Percentiles rank a stretch among this genome's conserved stretches.
Evolutionary conservation across 2,113 vertebrate genomes (phyloP).

Genomic region (Odontophorus gujanensis): DNA sequence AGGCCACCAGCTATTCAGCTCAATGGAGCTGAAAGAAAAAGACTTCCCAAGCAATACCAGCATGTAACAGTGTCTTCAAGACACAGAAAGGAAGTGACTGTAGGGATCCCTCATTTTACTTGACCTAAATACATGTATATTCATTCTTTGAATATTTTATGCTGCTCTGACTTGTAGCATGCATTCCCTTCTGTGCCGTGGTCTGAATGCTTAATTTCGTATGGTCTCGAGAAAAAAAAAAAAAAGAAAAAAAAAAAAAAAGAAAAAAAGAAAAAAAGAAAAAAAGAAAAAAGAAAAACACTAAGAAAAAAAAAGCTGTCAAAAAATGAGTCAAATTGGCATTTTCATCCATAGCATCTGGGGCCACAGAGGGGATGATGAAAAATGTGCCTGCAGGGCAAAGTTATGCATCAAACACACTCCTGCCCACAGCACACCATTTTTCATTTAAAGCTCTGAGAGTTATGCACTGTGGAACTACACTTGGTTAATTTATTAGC

Average conservation of each 20-base stretch:
- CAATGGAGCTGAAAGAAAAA: not conserved
- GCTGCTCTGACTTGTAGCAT: not conserved
- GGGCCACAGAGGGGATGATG: not conserved
- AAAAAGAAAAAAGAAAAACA: not conserved
- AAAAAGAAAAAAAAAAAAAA: not conserved
- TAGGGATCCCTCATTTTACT: not conserved
- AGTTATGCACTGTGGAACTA: not conserved
- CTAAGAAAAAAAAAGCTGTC: no score
- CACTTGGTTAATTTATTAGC: not conserved
- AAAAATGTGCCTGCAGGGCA: not conserved
- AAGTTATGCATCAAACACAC: not conserved
- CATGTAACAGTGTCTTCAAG: not conserved
- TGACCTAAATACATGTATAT: not conserved
- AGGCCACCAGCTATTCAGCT: not conserved
- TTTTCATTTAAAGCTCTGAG: not conserved
- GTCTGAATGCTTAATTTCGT: not conserved
- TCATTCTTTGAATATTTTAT: constrained; percentile 56
- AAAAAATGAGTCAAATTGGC: not conserved
- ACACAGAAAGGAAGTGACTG: not conserved
- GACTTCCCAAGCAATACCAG: not conserved
- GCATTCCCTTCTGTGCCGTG: not conserved
- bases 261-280: no score
- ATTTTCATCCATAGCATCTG: not conserved
- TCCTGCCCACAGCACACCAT: not conserved
- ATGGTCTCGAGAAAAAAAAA: not conserved